phyloP scores from a whole-genome alignment of 2,797 vertebrate genomes.

The Chaetophractus vellerosus region DNA sequence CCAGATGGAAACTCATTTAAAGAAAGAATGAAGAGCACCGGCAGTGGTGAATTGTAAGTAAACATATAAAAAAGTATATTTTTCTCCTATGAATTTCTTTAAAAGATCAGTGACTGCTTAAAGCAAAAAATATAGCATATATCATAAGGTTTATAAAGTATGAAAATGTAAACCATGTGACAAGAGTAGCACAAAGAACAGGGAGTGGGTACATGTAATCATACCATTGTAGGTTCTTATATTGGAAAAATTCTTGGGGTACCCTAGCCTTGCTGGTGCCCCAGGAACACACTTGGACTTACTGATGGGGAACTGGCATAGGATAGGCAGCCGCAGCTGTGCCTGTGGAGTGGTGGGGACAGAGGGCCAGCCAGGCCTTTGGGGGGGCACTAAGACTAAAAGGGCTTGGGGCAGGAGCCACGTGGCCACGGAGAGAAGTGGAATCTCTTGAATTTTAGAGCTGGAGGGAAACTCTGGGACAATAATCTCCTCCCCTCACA shows the following conservation, averaged over 20 bases:
- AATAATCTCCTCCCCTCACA: not conserved
- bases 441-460: not conserved
- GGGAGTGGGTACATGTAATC: not conserved
- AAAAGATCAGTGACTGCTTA: conserved; percentile 1
- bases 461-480: not conserved
- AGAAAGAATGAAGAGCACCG: not conserved
- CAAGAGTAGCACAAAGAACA: not conserved
- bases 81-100: not conserved
- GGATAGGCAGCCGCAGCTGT: not conserved
- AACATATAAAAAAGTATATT: not conserved
- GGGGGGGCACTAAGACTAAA: not conserved
- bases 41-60: not conserved
- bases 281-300: not conserved
- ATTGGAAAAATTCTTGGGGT: not conserved
- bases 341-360: not conserved
- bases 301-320: not conserved
- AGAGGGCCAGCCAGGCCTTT: not conserved
- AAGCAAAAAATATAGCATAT: conserved; percentile 12
- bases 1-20: not conserved
- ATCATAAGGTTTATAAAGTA: not conserved
- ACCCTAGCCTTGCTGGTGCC: not conserved
- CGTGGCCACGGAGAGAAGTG: not conserved
- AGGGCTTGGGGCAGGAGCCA: not conserved
- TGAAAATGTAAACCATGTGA: not conserved
- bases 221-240: not conserved